These are phyloP conservation scores for Drosophila infuscata DNA, from an alignment of 2,888 invertebrate genomes.

Conservation along the genomic window DNA sequence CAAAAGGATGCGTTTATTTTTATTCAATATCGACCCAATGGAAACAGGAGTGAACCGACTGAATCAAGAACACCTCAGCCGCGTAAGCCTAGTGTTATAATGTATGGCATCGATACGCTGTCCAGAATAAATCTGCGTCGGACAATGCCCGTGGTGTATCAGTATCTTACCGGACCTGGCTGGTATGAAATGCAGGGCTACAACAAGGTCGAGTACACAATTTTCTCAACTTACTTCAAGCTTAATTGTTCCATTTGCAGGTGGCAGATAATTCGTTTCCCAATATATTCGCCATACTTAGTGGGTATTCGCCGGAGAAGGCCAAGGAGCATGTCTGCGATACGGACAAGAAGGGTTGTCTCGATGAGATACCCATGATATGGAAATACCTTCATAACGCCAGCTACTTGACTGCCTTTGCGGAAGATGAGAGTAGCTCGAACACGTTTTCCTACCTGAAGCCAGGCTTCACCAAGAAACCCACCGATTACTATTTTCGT, in stretches of 20 bases:
- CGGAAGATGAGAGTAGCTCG: conserved; percentile 88
- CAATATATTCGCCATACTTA: conserved; percentile 92
- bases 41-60: not conserved
- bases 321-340: conserved; percentile 85
- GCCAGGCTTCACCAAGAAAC: conserved; percentile 88
- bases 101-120: conserved; percentile 93
- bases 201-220: conserved; percentile 85
- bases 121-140: conserved; percentile 91
- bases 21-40: conserved; percentile 84
- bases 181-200: conserved; percentile 91
- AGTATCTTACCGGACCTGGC: conserved; percentile 88
- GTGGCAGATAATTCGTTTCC: conserved; percentile 95
- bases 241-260: conserved; percentile 79
- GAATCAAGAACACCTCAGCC: not conserved
- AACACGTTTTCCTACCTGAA: conserved; percentile 88
- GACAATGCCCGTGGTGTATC: conserved; percentile 89
- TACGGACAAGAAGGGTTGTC: conserved; percentile 85
- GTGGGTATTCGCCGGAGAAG: conserved; percentile 87
- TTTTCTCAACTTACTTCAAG: no score
- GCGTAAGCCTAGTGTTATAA: conserved; percentile 87
- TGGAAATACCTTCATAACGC: conserved; percentile 90
- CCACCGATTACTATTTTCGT: conserved; percentile 92
- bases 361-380: conserved; percentile 90
- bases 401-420: conserved; percentile 91
- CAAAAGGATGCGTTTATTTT: conserved; percentile 86